A percentile compares a stretch with the other conserved stretches of the same genome.
Conservation (phyloP, 2,888 invertebrate genomes). For the Sphaeridia pumilis region DNA sequence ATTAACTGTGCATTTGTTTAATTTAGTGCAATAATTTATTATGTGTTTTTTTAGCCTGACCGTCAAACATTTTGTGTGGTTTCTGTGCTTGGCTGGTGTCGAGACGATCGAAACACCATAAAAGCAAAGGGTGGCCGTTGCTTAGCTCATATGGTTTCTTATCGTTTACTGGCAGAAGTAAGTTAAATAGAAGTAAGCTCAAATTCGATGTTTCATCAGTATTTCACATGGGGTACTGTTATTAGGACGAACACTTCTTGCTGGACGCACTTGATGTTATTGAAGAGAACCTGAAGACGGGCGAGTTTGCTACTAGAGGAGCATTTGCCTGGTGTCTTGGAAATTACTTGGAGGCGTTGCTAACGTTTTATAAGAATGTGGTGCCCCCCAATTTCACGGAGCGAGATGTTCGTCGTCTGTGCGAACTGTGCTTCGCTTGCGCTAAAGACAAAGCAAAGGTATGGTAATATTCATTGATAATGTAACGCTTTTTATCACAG, state of each 20-base stretch:
- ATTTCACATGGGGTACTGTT: not conserved
- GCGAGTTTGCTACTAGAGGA: constrained; percentile 3
- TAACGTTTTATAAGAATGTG: constrained; percentile 1
- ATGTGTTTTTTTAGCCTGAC: not conserved
- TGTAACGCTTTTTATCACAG: not conserved
- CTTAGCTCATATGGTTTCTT: constrained; percentile 10
- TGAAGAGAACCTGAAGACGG: constrained; percentile 5
- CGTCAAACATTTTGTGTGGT: constrained; percentile 13
- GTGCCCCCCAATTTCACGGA: constrained; percentile 11
- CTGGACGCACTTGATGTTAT: constrained; percentile 15
- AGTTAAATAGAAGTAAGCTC: not conserved
- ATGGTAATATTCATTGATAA: not conserved
- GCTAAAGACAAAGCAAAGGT: constrained; percentile 14
- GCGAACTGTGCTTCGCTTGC: constrained; percentile 8
- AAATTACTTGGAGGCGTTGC: constrained; percentile 12
- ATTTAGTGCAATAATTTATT: not conserved
- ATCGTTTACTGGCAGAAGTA: constrained; percentile 12
- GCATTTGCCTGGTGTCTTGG: constrained; percentile 13
- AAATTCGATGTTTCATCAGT: not conserved
- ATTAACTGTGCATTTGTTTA: too few species aligned
- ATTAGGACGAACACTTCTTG: constrained; percentile 14
- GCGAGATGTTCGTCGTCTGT: constrained; percentile 2
- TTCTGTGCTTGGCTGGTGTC: constrained; percentile 12
- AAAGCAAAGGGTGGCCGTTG: constrained; percentile 14
- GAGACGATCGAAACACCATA: constrained; percentile 8